Evolutionary conservation across 2,797 vertebrate species (phyloP).

Genomic region (Chloroceryle amazona): DNA sequence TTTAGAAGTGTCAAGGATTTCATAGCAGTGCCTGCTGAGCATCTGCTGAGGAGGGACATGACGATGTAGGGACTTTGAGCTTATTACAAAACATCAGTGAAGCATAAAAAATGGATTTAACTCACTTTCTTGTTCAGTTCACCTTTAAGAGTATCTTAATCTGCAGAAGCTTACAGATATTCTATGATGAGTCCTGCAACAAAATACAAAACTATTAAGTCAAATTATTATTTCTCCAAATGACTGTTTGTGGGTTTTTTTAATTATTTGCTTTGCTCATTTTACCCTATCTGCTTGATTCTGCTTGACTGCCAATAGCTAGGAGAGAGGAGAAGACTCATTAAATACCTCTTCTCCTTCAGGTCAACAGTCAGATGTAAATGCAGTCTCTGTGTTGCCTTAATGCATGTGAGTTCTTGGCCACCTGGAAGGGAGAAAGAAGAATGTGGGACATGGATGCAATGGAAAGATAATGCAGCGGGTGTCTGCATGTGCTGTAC

Average conservation of each 20-base stretch:
- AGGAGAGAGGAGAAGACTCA: neutral
- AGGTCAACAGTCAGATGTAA: neutral
- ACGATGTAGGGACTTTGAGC: accelerated
- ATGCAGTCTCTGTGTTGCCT: accelerated
- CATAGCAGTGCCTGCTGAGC: neutral
- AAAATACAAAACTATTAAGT: neutral
- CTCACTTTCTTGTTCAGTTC: neutral
- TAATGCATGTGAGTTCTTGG: neutral
- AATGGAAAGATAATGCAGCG: neutral
- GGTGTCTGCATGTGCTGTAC: neutral
- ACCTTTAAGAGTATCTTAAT: neutral
- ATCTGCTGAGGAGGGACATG: neutral
- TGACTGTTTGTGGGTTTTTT: neutral
- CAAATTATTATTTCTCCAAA: neutral
- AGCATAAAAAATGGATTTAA: neutral
- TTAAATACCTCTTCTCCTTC: neutral
- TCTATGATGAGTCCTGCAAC: accelerated
- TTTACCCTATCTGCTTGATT: neutral
- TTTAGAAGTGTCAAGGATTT: neutral
- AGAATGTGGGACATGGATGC: neutral
- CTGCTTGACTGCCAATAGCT: neutral
- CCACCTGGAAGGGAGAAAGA: neutral
- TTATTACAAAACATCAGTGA: neutral
- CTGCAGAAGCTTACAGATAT: neutral
- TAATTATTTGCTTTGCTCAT: neutral